Conservation (phyloP, 2,888 invertebrate species). For the Gymnoscelis rufifasciata region DNA sequence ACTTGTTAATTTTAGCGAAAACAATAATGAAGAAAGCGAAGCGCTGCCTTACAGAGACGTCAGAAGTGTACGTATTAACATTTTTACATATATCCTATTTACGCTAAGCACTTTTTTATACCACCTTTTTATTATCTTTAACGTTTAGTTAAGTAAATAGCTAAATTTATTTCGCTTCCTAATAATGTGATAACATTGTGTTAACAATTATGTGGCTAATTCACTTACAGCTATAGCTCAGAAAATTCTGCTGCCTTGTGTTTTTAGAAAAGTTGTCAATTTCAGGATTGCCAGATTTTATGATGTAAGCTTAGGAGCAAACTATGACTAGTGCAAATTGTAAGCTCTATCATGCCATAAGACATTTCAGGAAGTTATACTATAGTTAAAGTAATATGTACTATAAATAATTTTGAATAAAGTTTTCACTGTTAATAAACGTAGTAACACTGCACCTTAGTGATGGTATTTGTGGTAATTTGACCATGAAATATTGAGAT, state of each 20-base stretch:
- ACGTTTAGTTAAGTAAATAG: background rate
- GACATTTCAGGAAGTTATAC: too few relatives aligned
- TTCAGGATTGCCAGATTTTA: too few relatives aligned
- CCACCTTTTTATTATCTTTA: background rate
- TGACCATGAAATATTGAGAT: constrained; percentile 13
- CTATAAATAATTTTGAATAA: background rate
- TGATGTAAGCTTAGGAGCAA: too few relatives aligned
- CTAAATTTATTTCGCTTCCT: background rate
- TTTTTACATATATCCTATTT: constrained; percentile 1
- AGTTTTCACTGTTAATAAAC: background rate
- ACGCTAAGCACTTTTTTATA: background rate
- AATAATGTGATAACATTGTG: background rate
- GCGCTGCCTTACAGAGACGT: constrained; percentile 88
- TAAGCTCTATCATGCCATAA: background rate
- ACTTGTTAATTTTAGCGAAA: constrained; percentile 83
- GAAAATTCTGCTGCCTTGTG: background rate
- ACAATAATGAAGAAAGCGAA: constrained; percentile 94
- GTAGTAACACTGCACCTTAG: constrained; percentile 6
- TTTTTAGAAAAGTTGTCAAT: background rate
- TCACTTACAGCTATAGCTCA: background rate
- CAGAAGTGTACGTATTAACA: constrained; percentile 86
- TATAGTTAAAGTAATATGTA: too few relatives aligned
- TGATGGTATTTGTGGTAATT: background rate
- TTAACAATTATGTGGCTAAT: constrained; percentile 2
- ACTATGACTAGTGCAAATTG: background rate